These are phyloP conservation scores for Mormyrus proboscirostris DNA, from an alignment of 2,797 vertebrate species.

Conservation along the genomic window DNA sequence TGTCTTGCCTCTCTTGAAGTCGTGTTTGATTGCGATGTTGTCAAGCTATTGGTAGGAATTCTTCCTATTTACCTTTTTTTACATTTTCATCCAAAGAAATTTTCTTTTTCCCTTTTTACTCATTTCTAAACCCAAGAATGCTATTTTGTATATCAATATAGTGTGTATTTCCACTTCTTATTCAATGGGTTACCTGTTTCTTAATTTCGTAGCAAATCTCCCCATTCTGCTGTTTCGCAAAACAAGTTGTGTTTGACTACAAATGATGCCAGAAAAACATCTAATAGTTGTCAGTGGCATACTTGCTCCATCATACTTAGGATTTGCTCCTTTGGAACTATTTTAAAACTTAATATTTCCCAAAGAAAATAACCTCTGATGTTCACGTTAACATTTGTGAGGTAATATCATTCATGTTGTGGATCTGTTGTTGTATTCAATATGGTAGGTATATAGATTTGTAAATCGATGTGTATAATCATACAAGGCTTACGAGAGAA, in stretches of 20 bases:
- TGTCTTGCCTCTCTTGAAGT: conserved; percentile 34
- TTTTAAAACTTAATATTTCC: not conserved
- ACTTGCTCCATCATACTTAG: not conserved
- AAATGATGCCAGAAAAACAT: not conserved
- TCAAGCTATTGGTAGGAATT: conserved; percentile 44
- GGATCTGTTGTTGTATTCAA: not conserved
- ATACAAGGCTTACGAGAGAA: not conserved
- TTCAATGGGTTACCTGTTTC: not conserved
- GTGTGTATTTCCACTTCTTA: not conserved
- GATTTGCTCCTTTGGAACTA: not conserved
- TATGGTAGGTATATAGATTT: not conserved
- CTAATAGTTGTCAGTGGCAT: not conserved
- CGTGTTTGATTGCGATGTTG: conserved; percentile 34
- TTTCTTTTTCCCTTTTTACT: conserved; percentile 34
- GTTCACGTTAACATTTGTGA: not conserved
- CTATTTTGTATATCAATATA: not conserved
- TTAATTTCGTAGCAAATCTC: not conserved
- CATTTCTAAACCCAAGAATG: not conserved
- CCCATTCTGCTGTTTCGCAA: not conserved
- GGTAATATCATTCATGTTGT: not conserved
- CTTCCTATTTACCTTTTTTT: conserved; percentile 39
- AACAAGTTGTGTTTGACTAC: not conserved
- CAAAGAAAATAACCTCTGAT: not conserved
- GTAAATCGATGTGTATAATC: not conserved
- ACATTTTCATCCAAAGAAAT: conserved; percentile 33